Evolutionary conservation across 1,140 invertebrate species (phyloP), one percentile per base, ranked within the genome.

Genomic region (Trachymyrmex cornetzi): DNA sequence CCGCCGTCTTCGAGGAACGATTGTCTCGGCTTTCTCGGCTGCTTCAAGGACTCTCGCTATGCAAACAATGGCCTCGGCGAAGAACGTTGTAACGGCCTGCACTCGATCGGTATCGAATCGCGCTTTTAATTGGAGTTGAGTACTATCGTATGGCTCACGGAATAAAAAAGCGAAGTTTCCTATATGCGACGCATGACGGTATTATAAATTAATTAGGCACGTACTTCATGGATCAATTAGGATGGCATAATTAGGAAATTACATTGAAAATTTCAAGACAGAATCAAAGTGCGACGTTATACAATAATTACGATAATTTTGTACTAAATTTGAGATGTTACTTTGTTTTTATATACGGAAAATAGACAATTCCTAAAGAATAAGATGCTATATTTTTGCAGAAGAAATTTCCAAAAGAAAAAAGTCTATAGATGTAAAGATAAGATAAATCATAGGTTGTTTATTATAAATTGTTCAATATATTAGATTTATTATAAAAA

Each of bases 1-100:
- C 81, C 77, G 85, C 67, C 87, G 81, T 77, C 80, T 91, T 91
- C 89, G 75, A 88, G 77, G 77, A 82, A 91, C 69, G 86, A 87
- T 74, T 86, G 87, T 87, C 89, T 90, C 88, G 61, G 71, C 67
- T 90, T 82, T 82, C 88, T 89, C 69, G 75, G 69, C 50, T 87
- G 69, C 64, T 87, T 77, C 84, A 71, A 89, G 88, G 57, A 89
- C 71, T 67, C 85, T 86, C 71, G 22, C 86, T 88, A 89, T 90
- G 88, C 88, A 82, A 90, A 89, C 77, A 90, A 90, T 69, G 57
- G 77, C 77, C 34, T 72, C 77, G 77, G 81, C 72, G 61, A 86
- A 30, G 69, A 53, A 81, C 69, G 38, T 64, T 85, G 71, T 75
- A 87, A 79, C 61, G 61, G 61, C 53, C 69, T 71, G 71, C 84